Conservation (phyloP, 2,888 invertebrate genomes). For the Lochmaea capreae region DNA sequence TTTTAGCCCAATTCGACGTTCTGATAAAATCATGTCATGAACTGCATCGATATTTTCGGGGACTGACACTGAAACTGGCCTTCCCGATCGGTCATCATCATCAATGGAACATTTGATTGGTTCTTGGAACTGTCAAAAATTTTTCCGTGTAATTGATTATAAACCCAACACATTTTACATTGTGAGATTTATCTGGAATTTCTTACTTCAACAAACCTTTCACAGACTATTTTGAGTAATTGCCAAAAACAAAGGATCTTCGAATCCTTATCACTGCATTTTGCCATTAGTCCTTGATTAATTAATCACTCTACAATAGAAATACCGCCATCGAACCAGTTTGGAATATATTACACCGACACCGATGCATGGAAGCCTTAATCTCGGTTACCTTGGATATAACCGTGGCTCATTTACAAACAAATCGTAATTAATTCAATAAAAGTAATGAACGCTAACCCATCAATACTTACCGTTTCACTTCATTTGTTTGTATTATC, state of each 20-base stretch:
- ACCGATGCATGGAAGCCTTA: neutral
- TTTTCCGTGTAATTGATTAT: too few species aligned
- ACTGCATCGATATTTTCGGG: too few species aligned
- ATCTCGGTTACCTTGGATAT: constrained; percentile 26
- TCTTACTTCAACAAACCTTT: neutral
- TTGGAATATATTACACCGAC: constrained; percentile 13
- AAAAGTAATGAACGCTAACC: constrained; percentile 8
- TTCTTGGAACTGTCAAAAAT: too few species aligned
- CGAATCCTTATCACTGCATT: neutral
- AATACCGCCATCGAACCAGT: constrained; percentile 3
- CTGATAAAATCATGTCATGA: too few species aligned
- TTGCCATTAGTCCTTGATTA: neutral
- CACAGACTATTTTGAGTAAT: neutral
- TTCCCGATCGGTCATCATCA: too few species aligned
- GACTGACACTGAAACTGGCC: too few species aligned
- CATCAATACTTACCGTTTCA: constrained; percentile 4
- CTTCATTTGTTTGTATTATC: neutral
- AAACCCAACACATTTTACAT: too few species aligned
- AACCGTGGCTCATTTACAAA: constrained; percentile 19
- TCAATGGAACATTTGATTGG: too few species aligned
- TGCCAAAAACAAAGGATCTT: neutral
- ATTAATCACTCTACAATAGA: constrained; percentile 8
- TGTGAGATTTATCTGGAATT: neutral
- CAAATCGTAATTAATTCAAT: constrained; percentile 23
- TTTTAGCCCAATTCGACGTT: too few species aligned